Conservation (phyloP, 2,113 vertebrate species). For the Hippocampus mohnikei region DNA sequence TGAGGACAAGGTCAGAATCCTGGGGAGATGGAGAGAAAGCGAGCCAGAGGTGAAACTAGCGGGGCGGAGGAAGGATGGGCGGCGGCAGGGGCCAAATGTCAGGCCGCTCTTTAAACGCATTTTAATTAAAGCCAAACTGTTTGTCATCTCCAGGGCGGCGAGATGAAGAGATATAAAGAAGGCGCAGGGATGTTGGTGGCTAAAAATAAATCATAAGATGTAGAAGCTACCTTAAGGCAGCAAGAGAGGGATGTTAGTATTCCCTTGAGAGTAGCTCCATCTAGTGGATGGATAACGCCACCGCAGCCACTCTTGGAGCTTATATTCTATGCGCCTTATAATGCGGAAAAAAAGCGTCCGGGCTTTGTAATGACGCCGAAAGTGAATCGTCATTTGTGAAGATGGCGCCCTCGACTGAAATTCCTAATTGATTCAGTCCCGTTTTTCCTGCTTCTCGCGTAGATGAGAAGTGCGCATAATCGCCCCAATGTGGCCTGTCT, state of each 20-base stretch:
- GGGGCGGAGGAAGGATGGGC: background rate
- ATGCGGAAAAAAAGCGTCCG: background rate
- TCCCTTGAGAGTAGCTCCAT: too few species aligned
- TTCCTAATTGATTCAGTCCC: constrained; percentile 7
- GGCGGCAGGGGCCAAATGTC: constrained; percentile 15
- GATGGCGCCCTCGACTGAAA: background rate
- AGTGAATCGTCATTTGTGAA: too few species aligned
- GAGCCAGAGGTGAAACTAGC: constrained; percentile 4
- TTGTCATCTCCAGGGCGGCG: constrained; percentile 11
- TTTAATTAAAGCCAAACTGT: constrained; percentile 41
- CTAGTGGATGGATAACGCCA: too few species aligned
- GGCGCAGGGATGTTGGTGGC: background rate
- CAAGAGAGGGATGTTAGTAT: background rate
- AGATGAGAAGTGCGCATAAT: background rate
- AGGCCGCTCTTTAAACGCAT: constrained; percentile 9
- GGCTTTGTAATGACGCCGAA: too few species aligned
- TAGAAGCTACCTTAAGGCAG: background rate
- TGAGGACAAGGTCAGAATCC: constrained; percentile 97
- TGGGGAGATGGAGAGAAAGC: constrained; percentile 51
- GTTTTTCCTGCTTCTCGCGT: constrained; percentile 4
- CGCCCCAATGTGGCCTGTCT: constrained; percentile 3
- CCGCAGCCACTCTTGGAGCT: too few species aligned
- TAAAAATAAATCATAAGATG: constrained; percentile 37
- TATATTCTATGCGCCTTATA: too few species aligned
- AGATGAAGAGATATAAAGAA: background rate